Percentiles rank a stretch among this genome's conserved stretches.
Evolutionary conservation across 2,888 invertebrate genomes (phyloP).

Genomic region (Sturmia bella): DNA sequence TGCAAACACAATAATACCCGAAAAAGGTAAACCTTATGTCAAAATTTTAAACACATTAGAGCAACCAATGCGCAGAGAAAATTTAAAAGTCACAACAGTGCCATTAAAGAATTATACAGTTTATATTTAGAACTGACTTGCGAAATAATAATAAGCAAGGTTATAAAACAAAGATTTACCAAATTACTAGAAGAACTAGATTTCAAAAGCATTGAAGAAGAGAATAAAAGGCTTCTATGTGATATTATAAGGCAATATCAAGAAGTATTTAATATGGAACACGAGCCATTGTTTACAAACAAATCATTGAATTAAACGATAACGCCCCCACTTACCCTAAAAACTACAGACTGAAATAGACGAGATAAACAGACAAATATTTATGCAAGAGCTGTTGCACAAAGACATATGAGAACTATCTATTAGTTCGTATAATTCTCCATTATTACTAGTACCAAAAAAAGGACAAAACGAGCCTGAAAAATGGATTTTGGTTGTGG

Average conservation of each 20-base stretch:
- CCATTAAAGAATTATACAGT: conserved; percentile 16
- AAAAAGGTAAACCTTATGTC: not conserved
- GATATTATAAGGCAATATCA: no score
- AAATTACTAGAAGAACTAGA: not conserved
- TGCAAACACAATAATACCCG: conserved; percentile 16
- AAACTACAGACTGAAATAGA: conserved; percentile 7
- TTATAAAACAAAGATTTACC: not conserved
- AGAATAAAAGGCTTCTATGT: no score
- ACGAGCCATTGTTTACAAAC: no score
- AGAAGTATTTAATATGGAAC: no score
- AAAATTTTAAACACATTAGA: no score
- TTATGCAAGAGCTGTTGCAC: conserved; percentile 1
- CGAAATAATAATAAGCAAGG: conserved; percentile 3
- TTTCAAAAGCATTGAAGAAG: no score
- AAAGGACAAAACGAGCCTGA: conserved; percentile 12
- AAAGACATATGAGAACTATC: conserved; percentile 1
- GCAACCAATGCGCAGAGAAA: not conserved
- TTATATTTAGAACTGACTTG: conserved; percentile 5
- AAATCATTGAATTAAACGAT: not conserved
- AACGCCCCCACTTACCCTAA: conserved; percentile 1
- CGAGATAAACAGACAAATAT: conserved; percentile 15
- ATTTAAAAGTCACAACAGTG: conserved; percentile 1
- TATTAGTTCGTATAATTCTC: conserved; percentile 17
- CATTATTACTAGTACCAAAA: conserved; percentile 14
- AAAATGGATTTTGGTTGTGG: conserved; percentile 14